Base-by-base conservation (phyloP, 2,888 invertebrate genomes). In the Ganaspis brasiliensis region DNA sequence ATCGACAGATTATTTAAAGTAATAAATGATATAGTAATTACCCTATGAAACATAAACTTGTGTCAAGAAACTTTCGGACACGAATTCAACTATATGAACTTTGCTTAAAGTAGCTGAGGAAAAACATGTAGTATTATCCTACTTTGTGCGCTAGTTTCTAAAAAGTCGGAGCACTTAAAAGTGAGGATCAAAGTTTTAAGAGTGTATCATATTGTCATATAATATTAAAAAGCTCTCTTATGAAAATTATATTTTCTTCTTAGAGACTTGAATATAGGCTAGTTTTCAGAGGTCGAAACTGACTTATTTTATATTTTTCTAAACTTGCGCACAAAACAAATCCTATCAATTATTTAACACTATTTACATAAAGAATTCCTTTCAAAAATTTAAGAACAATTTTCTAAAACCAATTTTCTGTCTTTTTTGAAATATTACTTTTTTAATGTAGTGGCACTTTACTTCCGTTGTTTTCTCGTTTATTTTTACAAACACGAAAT, bases 161-260 rank as follows among this genome's bases (percentile, higher is more conserved):
- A 63, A 12, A 37, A 40, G 16, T 4, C 12, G 35, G 16, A 37
- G 19, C 16, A 61, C 37, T 61, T 61, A 37, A n/a, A n/a, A 61
- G 16, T 37, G 37, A 21, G 21, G 61, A 63, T 63, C 37, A 63
- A 63, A 63, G 61, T 63, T 63, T 63, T 31, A 31, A 31, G 12
- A 21, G 61, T 37, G 19, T 21, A 63, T 63, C 61, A 63, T 19
- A 12, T 37, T 63, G 35, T 40, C 61, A 63, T 63, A 21, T 6
- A 37, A 37, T 63, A 63, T 63, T 63, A 63, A 63, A 45, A 37
- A 19, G 21, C 21, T 40, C 6, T 19, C 35, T 14, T 63, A 19
- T 63, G 21, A 40, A 63, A 40, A 63, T 21, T 1, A 21, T 4
- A 19, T 63, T 21, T 37, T 21, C 5, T 19, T 21, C 12, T 12